Conservation (phyloP, 2,888 invertebrate genomes). For the Parnassius apollo region DNA sequence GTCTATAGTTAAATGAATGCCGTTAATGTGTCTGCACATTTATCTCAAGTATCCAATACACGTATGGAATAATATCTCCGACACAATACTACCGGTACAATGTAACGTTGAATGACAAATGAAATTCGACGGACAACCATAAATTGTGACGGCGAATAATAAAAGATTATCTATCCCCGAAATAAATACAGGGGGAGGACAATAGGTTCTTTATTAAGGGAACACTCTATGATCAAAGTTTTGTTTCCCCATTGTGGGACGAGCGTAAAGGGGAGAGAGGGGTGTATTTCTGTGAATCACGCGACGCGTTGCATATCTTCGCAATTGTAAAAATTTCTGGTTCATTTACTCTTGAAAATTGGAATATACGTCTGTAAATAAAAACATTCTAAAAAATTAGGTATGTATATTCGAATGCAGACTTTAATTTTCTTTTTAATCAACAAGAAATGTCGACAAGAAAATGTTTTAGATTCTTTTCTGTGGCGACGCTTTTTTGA, state of each 20-base stretch:
- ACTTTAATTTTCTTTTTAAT: neutral
- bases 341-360: conserved; percentile 4
- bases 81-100: conserved; percentile 33
- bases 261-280: conserved; percentile 16
- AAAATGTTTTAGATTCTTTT: conserved; percentile 2
- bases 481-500: neutral
- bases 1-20: neutral
- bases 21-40: conserved; percentile 20
- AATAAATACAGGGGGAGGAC: conserved; percentile 72
- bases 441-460: too few relatives aligned
- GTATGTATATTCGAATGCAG: neutral
- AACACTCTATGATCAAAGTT: conserved; percentile 45
- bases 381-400: neutral
- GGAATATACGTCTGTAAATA: neutral
- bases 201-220: conserved; percentile 71
- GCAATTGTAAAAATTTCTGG: conserved; percentile 15
- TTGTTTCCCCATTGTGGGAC: conserved; percentile 40
- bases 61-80: conserved; percentile 13
- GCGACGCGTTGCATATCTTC: conserved; percentile 6
- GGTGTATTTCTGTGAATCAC: conserved; percentile 14
- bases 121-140: conserved; percentile 68
- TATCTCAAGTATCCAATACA: conserved; percentile 2
- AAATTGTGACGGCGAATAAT: conserved; percentile 71
- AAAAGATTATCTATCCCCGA: conserved; percentile 75
- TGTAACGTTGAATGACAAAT: conserved; percentile 61